Base-by-base conservation (phyloP, 2,113 vertebrate genomes). In the Vireo altiloquus region DNA sequence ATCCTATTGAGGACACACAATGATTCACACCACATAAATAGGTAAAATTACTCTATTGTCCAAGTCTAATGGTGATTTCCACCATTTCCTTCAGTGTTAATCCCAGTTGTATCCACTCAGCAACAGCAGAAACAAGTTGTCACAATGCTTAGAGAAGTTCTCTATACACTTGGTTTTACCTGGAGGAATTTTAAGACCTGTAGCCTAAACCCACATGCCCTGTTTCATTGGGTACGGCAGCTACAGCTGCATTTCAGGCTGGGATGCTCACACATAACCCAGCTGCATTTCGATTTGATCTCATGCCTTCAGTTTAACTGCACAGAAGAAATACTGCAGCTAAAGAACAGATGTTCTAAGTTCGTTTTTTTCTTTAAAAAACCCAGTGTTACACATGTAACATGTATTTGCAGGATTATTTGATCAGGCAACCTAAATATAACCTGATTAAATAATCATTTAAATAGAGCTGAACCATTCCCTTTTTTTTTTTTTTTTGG, bases 291-390 rank as follows among this genome's bases (percentile, higher is more conserved):
- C 70, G 77, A 39, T 88, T 44, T 82, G 63, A 63, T 89, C 83
- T 91, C 52, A 5, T 8, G 52, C 13, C 1, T 75, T 93, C 0
- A 3, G 90, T 92, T 95, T 90, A 90, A 74, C 88, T 81, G 81
- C 63, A 82, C 54, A 74, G 76, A 74, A 42, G 22, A 53, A 82
- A 42, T 18, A 4, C 21, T 49, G 85, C 57, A 75, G 90, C 66
- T 90, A 94, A 87, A n/a, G 53, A 92, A 25, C 94, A 93, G 66
- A 85, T 90, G 92, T 61, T 85, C 37, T 46, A 19, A 20, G 15
- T 24, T 72, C n/a, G n/a, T n/a, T 44, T 13, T 9, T 56, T 56
- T n/a, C 1, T 13, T 15, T 30, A 3, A 6, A 18, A 54, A 52
- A 90, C 44, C 2, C 2, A 39, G 19, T 11, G 9, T 47, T 79